Conservation (phyloP, 2,888 invertebrate genomes). For the Pterobdella sp. region DNA sequence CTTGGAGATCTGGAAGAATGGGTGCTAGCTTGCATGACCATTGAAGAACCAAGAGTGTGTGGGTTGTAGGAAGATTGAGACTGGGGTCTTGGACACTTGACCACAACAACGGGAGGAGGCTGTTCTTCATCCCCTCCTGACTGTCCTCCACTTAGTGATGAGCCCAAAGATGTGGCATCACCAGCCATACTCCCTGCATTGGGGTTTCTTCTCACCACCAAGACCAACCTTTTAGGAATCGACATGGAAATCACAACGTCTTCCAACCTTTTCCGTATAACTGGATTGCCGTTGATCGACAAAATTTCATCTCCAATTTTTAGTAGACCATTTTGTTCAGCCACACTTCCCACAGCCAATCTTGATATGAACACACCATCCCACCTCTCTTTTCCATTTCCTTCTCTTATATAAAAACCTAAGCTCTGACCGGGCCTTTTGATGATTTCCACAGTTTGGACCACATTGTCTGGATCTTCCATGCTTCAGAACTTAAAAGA, state of each 20-base stretch:
- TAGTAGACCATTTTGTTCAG: conserved; percentile 91
- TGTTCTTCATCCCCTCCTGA: conserved; percentile 27
- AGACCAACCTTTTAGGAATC: conserved; percentile 85
- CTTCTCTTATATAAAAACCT: conserved; percentile 93
- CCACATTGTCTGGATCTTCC: conserved; percentile 20
- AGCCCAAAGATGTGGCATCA: conserved; percentile 21
- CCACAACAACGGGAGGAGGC: conserved; percentile 25
- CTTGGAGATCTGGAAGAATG: conserved; percentile 27
- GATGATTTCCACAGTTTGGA: conserved; percentile 77
- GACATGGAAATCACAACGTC: conserved; percentile 99
- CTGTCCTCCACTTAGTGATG: conserved; percentile 24
- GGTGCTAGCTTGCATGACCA: conserved; percentile 18
- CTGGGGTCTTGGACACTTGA: conserved; percentile 24
- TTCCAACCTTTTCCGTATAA: conserved; percentile 91
- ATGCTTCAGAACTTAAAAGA: background rate
- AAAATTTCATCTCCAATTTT: conserved; percentile 97
- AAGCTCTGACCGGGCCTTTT: conserved; percentile 96
- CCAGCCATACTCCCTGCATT: conserved; percentile 17
- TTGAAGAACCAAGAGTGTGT: conserved; percentile 14
- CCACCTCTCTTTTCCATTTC: conserved; percentile 88
- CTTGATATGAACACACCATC: conserved; percentile 97
- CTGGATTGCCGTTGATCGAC: conserved; percentile 93
- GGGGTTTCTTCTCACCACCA: conserved; percentile 64
- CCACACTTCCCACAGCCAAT: conserved; percentile 88
- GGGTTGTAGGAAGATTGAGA: conserved; percentile 10